Evolutionary conservation across 1,140 invertebrate genomes (phyloP), one percentile per base, ranked within the genome.

Genomic region (Drosophila jambulina): DNA sequence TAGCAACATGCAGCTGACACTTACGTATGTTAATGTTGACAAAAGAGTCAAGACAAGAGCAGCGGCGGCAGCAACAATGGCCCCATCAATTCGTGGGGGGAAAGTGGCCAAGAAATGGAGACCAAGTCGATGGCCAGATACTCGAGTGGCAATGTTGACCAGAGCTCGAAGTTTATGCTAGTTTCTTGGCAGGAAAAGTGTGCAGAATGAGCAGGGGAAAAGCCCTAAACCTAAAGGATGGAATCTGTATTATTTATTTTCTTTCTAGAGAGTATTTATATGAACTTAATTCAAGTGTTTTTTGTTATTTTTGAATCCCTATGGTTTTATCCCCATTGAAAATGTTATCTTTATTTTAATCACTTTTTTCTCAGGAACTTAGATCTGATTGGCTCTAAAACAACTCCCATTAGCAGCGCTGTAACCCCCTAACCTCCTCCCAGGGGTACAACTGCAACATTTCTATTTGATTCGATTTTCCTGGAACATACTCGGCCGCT

Each of bases 1-100:
- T 91, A 91, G 88, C 87, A 80, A 84, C 84, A 84, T 80, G 58
- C 74, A 62, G 62, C 84, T 91, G 88, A 91, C 88, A 91, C 78
- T 91, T 91, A 91, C 88, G 88, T 91, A 91, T 91, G 88, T 91
- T 91, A 91, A 91, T 91, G 81, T 84, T 91, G 88, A 88, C 88
- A 91, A 91, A 91, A 84, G 83, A 88, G 78, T 62, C 77, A 62
- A 75, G 79, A 87, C 76, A 76, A 80, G 62, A 78, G 65, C 58
- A 71, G 49, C 48, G 42, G 34, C 58, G 10, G 48, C 25, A 51
- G 36, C 57, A 77, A 80, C 62, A 56, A 54, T 67, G 68, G 65
- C 65, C 59, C 17, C 62, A 62, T 68, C 78, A 68, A 62, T 75
- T 71, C 59, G 71, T 75, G 56, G 63, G 51, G 51, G 49, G 51